phyloP scores from a whole-genome alignment of 2,888 invertebrate species.

The Busseola fusca region DNA sequence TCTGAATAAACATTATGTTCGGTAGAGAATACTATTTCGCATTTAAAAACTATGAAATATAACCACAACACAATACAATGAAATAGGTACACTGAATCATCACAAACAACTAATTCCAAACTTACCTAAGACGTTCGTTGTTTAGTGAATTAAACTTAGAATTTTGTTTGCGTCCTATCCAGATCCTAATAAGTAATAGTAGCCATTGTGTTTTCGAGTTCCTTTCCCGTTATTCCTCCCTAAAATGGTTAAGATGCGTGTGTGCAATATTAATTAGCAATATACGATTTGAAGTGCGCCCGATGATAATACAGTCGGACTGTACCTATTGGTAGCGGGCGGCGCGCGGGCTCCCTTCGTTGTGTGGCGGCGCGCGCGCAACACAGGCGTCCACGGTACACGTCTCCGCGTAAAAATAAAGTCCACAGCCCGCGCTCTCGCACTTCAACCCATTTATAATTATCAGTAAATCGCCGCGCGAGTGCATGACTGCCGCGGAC shows the following conservation, averaged over 20 bases:
- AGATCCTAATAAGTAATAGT: constrained; percentile 72
- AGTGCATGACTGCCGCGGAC: constrained; percentile 85
- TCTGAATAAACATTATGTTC: constrained; percentile 31
- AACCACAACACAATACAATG: constrained; percentile 22
- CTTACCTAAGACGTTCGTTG: constrained; percentile 52
- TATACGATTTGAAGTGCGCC: constrained; percentile 78
- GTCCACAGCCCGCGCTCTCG: constrained; percentile 85
- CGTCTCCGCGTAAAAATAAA: constrained; percentile 89
- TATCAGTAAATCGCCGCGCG: constrained; percentile 88
- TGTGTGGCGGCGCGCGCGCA: constrained; percentile 80
- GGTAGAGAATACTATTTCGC: constrained; percentile 5
- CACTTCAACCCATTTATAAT: constrained; percentile 88
- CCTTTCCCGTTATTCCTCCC: constrained; percentile 82
- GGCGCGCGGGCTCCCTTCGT: constrained; percentile 79
- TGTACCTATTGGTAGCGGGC: constrained; percentile 73
- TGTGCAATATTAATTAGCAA: constrained; percentile 86
- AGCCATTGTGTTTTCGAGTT: constrained; percentile 79
- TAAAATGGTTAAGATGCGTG: constrained; percentile 80
- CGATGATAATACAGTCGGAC: constrained; percentile 80
- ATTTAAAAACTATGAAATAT: constrained; percentile 15
- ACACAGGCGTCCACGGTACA: constrained; percentile 84
- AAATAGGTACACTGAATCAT: constrained; percentile 41
- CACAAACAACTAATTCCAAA: constrained; percentile 33
- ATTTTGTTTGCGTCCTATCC: constrained; percentile 71
- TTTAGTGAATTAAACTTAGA: constrained; percentile 54